phyloP scores from a whole-genome alignment of 1,140 invertebrate genomes.

The Dendroctonus valens region DNA sequence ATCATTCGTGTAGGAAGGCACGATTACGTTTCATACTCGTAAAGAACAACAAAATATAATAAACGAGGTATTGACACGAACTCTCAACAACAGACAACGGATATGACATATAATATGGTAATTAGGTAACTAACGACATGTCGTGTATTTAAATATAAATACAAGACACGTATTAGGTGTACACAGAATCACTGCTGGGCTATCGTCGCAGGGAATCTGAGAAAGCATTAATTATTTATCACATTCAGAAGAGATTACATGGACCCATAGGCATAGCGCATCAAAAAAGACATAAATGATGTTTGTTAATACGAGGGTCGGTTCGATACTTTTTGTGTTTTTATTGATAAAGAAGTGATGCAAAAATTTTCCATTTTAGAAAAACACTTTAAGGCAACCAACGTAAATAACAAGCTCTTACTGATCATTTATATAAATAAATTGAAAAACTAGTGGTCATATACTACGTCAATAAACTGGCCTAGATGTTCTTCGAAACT shows the following conservation, averaged over 20 bases:
- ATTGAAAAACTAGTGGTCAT: too few species aligned
- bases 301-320: too few species aligned
- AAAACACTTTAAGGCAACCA: too few species aligned
- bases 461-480: too few species aligned
- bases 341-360: too few species aligned
- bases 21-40: slow-evolving; percentile 12
- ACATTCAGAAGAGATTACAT: slow-evolving; percentile 7
- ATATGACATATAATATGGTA: slow-evolving; percentile 30
- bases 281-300: too few species aligned
- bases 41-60: slow-evolving; percentile 25
- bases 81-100: slow-evolving; percentile 23
- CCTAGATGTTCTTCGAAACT: too few species aligned
- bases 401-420: too few species aligned
- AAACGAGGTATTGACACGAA: slow-evolving; percentile 28
- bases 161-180: slow-evolving; percentile 26
- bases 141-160: slow-evolving; percentile 28
- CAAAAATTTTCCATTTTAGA: too few species aligned
- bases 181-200: slow-evolving; percentile 23
- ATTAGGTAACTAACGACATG: slow-evolving; percentile 24
- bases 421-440: too few species aligned
- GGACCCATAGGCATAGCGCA: too few species aligned
- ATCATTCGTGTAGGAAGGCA: slow-evolving; percentile 13
- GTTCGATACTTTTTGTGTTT: too few species aligned
- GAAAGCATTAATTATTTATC: slow-evolving; percentile 27
- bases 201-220: slow-evolving; percentile 23